Evolutionary conservation across 2,888 invertebrate genomes (phyloP), one percentile per base, ranked within the genome.

Genomic region (Diaprepes abbreviatus): DNA sequence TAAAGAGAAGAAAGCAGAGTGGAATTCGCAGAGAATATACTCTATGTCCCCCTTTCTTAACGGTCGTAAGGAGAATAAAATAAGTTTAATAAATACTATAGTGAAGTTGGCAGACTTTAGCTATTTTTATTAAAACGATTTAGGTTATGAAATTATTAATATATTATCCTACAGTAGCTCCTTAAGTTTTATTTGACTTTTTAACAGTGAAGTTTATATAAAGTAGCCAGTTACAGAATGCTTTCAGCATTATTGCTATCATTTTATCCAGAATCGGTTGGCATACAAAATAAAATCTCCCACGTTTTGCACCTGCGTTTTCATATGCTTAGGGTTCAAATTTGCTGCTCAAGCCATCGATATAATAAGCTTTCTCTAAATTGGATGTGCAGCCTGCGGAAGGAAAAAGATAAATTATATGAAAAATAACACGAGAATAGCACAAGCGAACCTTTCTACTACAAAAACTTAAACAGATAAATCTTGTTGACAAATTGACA

Each of bases 371-470:
- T 80, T 79, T 80, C 76, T 77, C 78, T 77, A 79, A 80, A 82
- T 80, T 82, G 80, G 80, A 80, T 80, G 80, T 80, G 78, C 79
- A 79, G 76, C 76, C 76, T 75, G 78, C 74, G 79, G 78, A 81
- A 80, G 77, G 77, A 75, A 79, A 79, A 80, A 81, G 80, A 82
- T 81, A 81, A 81, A 82, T 82, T 81, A 80, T 80, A 79, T 73
- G 78, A 80, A 80, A 80, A 80, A 79, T 78, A 79, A 77, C 78
- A 79, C 77, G 75, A 71, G 75, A 74, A 73, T 73, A 64, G 69
- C 59, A 66, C 48, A 71, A 66, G 50, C 63, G 73, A 73, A 75
- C 66, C 73, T 71, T 63, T 69, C 64, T 71, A 65, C 74, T 67
- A 66, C 64, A 75, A 78, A 78, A 78, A 75, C 73, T 76, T 75